A percentile compares a stretch with the other conserved stretches of the same genome.
These are phyloP conservation scores for Oreotrochilus melanogaster DNA, from an alignment of 2,113 vertebrate species.

Conservation along the genomic window DNA sequence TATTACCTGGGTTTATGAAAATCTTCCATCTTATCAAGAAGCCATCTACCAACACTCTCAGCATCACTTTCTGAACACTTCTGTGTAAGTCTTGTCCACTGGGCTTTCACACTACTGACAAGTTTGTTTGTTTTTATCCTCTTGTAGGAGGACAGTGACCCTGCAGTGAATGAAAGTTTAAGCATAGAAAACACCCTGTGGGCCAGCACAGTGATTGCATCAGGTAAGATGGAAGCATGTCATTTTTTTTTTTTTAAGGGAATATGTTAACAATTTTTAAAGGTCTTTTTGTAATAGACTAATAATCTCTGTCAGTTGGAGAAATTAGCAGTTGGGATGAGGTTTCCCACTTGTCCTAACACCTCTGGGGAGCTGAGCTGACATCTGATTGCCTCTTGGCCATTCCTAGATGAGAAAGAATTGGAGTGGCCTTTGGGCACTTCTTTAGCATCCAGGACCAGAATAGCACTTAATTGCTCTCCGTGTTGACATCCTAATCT, in stretches of 20 bases:
- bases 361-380: slow-evolving; percentile 48
- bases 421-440: slow-evolving; percentile 58
- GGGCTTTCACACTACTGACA: background rate
- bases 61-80: background rate
- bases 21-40: background rate
- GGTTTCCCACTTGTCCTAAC: slow-evolving; percentile 52
- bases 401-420: slow-evolving; percentile 47
- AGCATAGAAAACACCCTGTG: slow-evolving; percentile 97
- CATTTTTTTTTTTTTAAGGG: background rate
- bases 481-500: slow-evolving; percentile 72
- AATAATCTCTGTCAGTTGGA: slow-evolving; percentile 73
- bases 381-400: slow-evolving; percentile 51
- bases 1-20: background rate
- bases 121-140: background rate
- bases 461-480: slow-evolving; percentile 70
- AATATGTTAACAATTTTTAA: slow-evolving; percentile 78
- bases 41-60: background rate
- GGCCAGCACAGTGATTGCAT: slow-evolving; percentile 96
- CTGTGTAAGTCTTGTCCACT: background rate
- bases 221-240: slow-evolving; percentile 80
- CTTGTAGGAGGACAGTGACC: slow-evolving; percentile 93
- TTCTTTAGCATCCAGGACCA: slow-evolving; percentile 23
- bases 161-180: slow-evolving; percentile 93
- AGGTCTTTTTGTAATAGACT: slow-evolving; percentile 68
- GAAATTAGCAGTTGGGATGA: slow-evolving; percentile 69